Conservation (phyloP, 2,888 invertebrate genomes). For the Phragmatobia fuliginosa region DNA sequence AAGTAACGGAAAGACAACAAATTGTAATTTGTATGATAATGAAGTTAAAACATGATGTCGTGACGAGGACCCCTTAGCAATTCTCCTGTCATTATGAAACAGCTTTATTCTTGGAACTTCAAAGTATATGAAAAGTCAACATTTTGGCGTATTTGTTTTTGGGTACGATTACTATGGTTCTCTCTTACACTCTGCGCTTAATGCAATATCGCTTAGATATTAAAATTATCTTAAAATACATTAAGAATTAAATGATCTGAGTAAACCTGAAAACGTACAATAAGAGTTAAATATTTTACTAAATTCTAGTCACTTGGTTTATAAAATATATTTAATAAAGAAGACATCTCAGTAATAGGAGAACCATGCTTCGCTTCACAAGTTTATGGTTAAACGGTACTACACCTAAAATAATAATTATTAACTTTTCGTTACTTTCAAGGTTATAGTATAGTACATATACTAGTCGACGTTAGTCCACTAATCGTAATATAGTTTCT, state of each 20-base stretch:
- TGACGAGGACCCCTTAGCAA: conserved; percentile 53
- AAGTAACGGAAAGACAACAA: conserved; percentile 70
- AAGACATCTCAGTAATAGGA: too few relatives aligned
- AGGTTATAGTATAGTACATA: too few relatives aligned
- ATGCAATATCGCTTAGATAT: background rate
- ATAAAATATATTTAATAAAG: too few relatives aligned
- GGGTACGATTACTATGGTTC: background rate
- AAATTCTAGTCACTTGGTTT: too few relatives aligned
- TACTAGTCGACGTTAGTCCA: too few relatives aligned
- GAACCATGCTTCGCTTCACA: too few relatives aligned
- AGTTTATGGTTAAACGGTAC: too few relatives aligned
- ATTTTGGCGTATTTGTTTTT: conserved; percentile 12
- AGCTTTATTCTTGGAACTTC: conserved; percentile 46
- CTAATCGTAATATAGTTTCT: too few relatives aligned
- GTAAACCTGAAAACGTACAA: too few relatives aligned
- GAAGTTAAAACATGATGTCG: conserved; percentile 67
- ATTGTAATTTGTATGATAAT: conserved; percentile 81
- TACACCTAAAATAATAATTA: too few relatives aligned
- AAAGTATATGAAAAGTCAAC: conserved; percentile 19
- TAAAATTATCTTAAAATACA: background rate
- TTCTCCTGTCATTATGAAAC: conserved; percentile 50
- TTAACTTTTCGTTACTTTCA: too few relatives aligned
- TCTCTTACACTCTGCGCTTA: background rate
- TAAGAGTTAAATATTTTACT: too few relatives aligned
- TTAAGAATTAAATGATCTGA: background rate